Evolutionary conservation across 1,140 invertebrate species (phyloP).

Genomic region (Drosophila triauraria): DNA sequence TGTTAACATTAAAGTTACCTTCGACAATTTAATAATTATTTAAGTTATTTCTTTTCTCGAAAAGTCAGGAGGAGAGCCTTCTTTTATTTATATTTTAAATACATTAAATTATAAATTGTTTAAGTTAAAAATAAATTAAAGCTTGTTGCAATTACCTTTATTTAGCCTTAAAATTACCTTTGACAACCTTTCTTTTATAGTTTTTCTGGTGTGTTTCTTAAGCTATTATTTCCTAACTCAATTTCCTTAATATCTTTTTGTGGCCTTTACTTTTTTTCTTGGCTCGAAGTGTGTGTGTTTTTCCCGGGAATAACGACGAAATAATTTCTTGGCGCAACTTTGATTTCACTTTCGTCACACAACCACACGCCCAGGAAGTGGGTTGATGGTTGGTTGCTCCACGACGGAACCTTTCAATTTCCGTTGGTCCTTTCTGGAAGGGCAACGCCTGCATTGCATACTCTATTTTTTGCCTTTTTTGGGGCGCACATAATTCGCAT

Average conservation of each 20-base stretch:
- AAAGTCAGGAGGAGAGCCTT: too few relatives aligned
- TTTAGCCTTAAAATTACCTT: neutral
- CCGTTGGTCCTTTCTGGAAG: constrained; percentile 39
- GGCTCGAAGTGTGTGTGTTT: neutral
- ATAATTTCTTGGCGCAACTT: constrained; percentile 27
- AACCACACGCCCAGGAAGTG: neutral
- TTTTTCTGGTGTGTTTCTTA: neutral
- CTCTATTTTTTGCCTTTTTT: constrained; percentile 41
- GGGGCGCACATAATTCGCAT: constrained; percentile 48
- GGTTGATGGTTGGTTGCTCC: constrained; percentile 1
- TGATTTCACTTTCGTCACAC: constrained; percentile 15
- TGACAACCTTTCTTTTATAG: too few relatives aligned
- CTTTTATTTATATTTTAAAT: too few relatives aligned
- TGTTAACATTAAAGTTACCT: too few relatives aligned
- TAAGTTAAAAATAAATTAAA: neutral
- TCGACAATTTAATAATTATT: neutral
- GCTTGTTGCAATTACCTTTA: neutral
- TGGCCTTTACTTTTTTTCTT: neutral
- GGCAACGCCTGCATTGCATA: constrained; percentile 13
- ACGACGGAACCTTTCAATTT: constrained; percentile 72
- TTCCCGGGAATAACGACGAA: neutral
- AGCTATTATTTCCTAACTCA: constrained; percentile 7
- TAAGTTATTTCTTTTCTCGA: too few relatives aligned
- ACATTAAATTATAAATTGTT: neutral
- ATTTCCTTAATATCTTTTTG: constrained; percentile 1